These are phyloP conservation scores for Cebidichthys violaceus DNA, from an alignment of 2,113 vertebrate species.

Conservation along the genomic window DNA sequence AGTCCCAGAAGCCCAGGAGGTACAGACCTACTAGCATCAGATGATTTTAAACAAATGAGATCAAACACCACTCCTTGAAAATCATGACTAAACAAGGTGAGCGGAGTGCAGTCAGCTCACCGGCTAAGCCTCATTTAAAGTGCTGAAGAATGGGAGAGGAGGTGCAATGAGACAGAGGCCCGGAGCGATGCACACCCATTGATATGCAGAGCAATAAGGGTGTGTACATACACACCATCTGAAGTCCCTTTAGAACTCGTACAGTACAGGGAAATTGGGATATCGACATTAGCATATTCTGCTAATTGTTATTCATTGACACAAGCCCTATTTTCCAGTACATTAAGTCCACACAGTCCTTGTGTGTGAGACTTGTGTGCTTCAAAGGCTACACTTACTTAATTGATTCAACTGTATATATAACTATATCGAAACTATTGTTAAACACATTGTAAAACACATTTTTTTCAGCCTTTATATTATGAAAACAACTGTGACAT, in stretches of 20 bases:
- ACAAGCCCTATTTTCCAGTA: slow-evolving; percentile 37
- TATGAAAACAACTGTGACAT: background rate
- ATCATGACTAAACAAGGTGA: slow-evolving; percentile 70
- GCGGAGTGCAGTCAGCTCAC: slow-evolving; percentile 42
- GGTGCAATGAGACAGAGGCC: slow-evolving; percentile 64
- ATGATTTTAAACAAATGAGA: slow-evolving; percentile 72
- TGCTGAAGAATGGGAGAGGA: slow-evolving; percentile 66
- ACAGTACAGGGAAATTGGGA: slow-evolving; percentile 35
- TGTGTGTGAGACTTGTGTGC: slow-evolving; percentile 17
- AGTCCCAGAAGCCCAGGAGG: slow-evolving; percentile 24
- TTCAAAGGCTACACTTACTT: background rate
- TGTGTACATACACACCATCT: slow-evolving; percentile 36
- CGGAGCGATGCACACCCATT: slow-evolving; percentile 50
- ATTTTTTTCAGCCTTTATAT: background rate
- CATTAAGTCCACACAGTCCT: slow-evolving; percentile 26
- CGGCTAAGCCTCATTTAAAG: slow-evolving; percentile 65
- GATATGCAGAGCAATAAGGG: slow-evolving; percentile 47
- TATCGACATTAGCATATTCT: slow-evolving; percentile 67
- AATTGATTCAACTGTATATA: background rate
- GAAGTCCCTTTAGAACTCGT: slow-evolving; percentile 33
- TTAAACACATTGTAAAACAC: background rate
- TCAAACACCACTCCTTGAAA: slow-evolving; percentile 63
- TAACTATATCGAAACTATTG: background rate
- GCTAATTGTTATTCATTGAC: slow-evolving; percentile 72
- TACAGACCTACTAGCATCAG: slow-evolving; percentile 53